phyloP scores from a whole-genome alignment of 2,888 invertebrate species.

The Epinotia demarniana region DNA sequence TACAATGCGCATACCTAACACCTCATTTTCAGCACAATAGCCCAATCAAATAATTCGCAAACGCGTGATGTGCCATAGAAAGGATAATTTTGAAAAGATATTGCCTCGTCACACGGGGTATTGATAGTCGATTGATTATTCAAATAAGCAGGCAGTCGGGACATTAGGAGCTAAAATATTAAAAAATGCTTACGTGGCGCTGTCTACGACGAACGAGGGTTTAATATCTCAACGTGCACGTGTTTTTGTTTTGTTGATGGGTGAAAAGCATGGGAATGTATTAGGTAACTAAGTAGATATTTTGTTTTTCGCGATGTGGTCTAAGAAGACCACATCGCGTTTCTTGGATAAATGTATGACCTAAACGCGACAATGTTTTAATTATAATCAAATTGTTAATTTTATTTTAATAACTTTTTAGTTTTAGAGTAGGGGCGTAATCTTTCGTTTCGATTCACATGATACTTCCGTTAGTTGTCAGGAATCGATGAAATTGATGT shows the following conservation, averaged over 20 bases:
- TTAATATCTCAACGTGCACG: slow-evolving; percentile 52
- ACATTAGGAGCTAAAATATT: slow-evolving; percentile 53
- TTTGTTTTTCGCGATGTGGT: too few species aligned
- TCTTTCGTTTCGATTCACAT: too few species aligned
- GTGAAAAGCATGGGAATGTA: not conserved
- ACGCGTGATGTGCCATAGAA: slow-evolving; percentile 55
- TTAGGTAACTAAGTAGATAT: not conserved
- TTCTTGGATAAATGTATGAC: too few species aligned
- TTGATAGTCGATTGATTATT: slow-evolving; percentile 80
- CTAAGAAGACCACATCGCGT: too few species aligned
- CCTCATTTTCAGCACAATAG: slow-evolving; percentile 65
- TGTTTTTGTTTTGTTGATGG: slow-evolving; percentile 2
- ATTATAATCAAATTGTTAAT: too few species aligned
- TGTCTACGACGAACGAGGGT: slow-evolving; percentile 56
- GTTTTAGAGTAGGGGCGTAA: too few species aligned
- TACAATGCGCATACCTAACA: slow-evolving; percentile 45
- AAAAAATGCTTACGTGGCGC: slow-evolving; percentile 56
- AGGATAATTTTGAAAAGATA: slow-evolving; percentile 68
- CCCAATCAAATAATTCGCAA: slow-evolving; percentile 68
- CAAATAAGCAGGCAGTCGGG: slow-evolving; percentile 62
- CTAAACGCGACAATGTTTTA: too few species aligned
- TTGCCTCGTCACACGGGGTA: slow-evolving; percentile 68
- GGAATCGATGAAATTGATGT: too few species aligned
- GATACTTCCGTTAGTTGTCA: too few species aligned
- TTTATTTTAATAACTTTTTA: too few species aligned